These are phyloP conservation scores for Bos javanicus DNA, from an alignment of 2,113 vertebrate genomes.

Conservation along the genomic window DNA sequence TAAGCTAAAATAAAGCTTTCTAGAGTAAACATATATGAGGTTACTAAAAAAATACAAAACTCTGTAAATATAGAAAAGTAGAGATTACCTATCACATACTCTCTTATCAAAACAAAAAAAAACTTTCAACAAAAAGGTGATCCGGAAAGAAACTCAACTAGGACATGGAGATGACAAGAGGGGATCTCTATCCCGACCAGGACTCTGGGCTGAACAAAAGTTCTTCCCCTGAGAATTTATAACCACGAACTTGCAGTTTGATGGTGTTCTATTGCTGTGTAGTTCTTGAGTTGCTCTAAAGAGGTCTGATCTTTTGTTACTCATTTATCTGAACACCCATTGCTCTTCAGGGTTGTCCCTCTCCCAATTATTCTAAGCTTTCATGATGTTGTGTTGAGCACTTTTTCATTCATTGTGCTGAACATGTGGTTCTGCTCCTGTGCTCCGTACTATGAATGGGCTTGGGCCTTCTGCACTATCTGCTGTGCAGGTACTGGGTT, in stretches of 20 bases:
- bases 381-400: neutral
- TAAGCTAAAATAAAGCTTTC: neutral
- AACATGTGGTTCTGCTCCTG: neutral
- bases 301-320: neutral
- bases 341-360: neutral
- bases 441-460: rapidly evolving
- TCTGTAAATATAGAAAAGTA: neutral
- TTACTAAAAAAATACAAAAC: neutral
- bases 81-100: neutral
- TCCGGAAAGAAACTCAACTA: neutral
- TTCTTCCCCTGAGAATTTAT: neutral
- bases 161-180: neutral
- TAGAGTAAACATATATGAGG: neutral
- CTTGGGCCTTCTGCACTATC: neutral
- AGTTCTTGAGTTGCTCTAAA: neutral
- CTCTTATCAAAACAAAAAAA: neutral
- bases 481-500: neutral
- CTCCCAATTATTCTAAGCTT: neutral
- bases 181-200: neutral
- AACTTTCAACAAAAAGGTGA: neutral
- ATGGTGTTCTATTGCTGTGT: too few relatives aligned
- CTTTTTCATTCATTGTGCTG: neutral
- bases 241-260: neutral
- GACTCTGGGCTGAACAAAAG: neutral
- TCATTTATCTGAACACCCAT: neutral